Conservation (phyloP, 2,888 invertebrate genomes). For the Synanthedon andrenaeformis region DNA sequence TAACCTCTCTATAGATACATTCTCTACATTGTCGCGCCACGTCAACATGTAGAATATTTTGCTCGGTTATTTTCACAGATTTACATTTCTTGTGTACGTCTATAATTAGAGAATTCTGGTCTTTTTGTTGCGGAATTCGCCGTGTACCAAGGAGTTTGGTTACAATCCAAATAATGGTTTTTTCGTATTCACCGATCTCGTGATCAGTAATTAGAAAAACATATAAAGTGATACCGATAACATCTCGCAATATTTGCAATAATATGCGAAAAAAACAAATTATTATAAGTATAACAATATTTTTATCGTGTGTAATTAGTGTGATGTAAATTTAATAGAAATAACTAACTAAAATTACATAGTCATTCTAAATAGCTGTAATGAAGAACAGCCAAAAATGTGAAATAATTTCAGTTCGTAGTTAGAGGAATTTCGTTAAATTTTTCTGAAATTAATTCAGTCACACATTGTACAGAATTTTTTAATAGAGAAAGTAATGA, state of each 20-base stretch:
- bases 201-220: not conserved
- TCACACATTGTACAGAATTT: too few relatives aligned
- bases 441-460: too few relatives aligned
- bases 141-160: conserved; percentile 44
- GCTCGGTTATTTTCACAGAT: conserved; percentile 63
- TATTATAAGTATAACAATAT: too few relatives aligned
- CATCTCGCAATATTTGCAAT: not conserved
- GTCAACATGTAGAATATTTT: conserved; percentile 65
- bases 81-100: conserved; percentile 62
- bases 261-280: too few relatives aligned
- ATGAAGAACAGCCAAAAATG: too few relatives aligned
- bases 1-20: conserved; percentile 25
- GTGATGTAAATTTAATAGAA: too few relatives aligned
- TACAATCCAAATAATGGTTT: conserved; percentile 20
- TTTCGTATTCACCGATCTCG: not conserved
- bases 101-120: conserved; percentile 62
- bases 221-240: not conserved
- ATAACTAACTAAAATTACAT: too few relatives aligned
- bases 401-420: too few relatives aligned
- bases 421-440: too few relatives aligned
- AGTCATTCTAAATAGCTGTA: too few relatives aligned
- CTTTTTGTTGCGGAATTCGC: conserved; percentile 55
- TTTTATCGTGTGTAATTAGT: too few relatives aligned
- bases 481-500: too few relatives aligned
- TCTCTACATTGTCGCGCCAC: conserved; percentile 62